Conservation (phyloP, 2,888 invertebrate genomes). For the Papilio elwesi region DNA sequence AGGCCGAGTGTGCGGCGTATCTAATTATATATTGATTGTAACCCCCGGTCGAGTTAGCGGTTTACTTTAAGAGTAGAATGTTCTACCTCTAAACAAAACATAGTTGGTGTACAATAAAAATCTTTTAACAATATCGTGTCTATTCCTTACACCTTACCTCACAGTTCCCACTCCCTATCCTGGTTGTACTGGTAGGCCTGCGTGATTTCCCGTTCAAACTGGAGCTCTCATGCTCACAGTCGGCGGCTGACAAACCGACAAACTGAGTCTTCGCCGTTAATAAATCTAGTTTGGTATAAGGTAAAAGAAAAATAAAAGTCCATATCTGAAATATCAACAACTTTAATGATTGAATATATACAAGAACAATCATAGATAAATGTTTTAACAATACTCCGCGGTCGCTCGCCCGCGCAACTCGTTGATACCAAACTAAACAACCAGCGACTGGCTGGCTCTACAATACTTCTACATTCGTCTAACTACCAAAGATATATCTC, state of each 20-base stretch:
- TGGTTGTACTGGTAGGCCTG: too few species aligned
- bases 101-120: conserved; percentile 84
- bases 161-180: too few species aligned
- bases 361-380: conserved; percentile 78
- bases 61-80: conserved; percentile 82
- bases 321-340: conserved; percentile 78
- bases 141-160: conserved; percentile 30
- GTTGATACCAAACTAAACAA: background rate
- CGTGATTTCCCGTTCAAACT: too few species aligned
- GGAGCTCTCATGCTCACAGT: too few species aligned
- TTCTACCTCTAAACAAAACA: conserved; percentile 83
- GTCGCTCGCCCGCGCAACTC: conserved; percentile 45
- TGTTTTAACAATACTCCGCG: conserved; percentile 66
- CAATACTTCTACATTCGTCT: background rate
- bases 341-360: conserved; percentile 83
- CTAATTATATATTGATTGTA: conserved; percentile 72
- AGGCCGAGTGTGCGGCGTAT: conserved; percentile 61
- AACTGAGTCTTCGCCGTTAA: too few species aligned
- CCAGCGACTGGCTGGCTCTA: background rate
- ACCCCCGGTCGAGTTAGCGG: conserved; percentile 68
- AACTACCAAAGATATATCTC: background rate
- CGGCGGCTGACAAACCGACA: too few species aligned
- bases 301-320: conserved; percentile 58
- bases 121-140: conserved; percentile 70
- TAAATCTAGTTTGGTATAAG: too few species aligned